Percentiles rank a stretch among this genome's conserved stretches.
phyloP scores from a whole-genome alignment of 2,113 vertebrate genomes.

The Puntigrus tetrazona region DNA sequence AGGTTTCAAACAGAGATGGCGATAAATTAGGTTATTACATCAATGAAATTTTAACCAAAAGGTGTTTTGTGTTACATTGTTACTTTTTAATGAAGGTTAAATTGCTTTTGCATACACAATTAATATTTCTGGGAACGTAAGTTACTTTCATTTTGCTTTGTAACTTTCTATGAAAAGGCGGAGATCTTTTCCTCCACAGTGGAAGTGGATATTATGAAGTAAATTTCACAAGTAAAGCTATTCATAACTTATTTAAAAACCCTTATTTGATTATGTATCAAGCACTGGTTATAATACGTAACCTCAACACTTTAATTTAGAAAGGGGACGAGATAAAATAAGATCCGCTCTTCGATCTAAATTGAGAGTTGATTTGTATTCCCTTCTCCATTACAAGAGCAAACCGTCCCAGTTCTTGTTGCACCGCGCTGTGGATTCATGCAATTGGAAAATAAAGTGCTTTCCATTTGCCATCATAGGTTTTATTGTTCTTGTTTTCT shows the following conservation, averaged over 20 bases:
- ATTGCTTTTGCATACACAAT: background rate
- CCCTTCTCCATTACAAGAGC: background rate
- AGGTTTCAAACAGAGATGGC: too few relatives aligned
- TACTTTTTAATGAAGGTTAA: too few relatives aligned
- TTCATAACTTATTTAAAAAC: background rate
- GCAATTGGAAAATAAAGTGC: background rate
- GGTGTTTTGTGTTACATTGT: too few relatives aligned
- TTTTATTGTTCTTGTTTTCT: constrained; percentile 6
- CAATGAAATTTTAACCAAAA: too few relatives aligned
- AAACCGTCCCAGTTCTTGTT: background rate
- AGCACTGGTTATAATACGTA: background rate
- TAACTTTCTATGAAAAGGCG: background rate
- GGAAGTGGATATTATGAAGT: background rate
- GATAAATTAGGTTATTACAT: too few relatives aligned
- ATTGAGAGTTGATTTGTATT: background rate
- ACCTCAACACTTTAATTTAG: background rate
- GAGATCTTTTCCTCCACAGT: background rate
- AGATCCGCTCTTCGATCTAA: background rate
- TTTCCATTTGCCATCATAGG: background rate
- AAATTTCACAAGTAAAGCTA: background rate
- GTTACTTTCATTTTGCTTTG: background rate
- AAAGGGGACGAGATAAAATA: background rate
- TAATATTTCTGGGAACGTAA: background rate
- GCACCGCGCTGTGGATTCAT: background rate
- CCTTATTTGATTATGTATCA: background rate